Evolutionary conservation across 30 jellyfish, hydroid and myxozoan genomes (phyloP), one percentile per base, ranked within the genome.

Genomic region (Catostylus mosaicus): DNA sequence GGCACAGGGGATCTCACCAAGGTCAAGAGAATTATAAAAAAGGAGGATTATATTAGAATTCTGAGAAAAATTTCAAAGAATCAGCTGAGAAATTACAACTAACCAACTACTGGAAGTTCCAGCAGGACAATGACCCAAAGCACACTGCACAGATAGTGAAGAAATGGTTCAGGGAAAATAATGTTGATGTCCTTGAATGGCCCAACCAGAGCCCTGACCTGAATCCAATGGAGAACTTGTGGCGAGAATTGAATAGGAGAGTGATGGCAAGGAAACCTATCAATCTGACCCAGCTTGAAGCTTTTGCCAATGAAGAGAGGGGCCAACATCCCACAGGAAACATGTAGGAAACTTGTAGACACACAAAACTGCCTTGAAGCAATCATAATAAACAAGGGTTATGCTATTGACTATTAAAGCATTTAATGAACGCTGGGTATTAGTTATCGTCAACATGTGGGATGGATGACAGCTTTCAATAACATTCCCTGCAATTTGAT

Each of bases 291-390:
- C 30, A 20, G 37, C 73, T 59, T 30, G 60, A 67, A 60, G 3
- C 60, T 19, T 43, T 43, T 43, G 56, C 56, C 56, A 67, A 67
- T 31, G 79, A 67, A 35, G 60, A 67, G 35, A 22, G n/a, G 79
- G 79, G 79, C 79, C 26, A 31, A 0, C 46, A 31, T 31, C 62
- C 79, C 67, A 19, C 31, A 24, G 23, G 79, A 67, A 24, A 31
- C 56, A 31, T 31, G 22, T 3, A 37, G 31, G 30, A 67, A 67
- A 23, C 61, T 67, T 9, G 61, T 67, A 26, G 52, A 36, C 61
- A 67, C 29, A n/a, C 19, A 32, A 26, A 67, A 38, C 26, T 9
- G 66, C n/a, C 30, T 67, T 8, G 80, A 67, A 36, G 62, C 80
- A 16, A 10, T 67, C 2, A 27, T 67, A 62, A 67, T 23, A 20